A percentile compares a stretch with the other conserved stretches of the same genome.
Conservation (phyloP, 2,113 vertebrate genomes). For the Lepisosteus osseus region DNA sequence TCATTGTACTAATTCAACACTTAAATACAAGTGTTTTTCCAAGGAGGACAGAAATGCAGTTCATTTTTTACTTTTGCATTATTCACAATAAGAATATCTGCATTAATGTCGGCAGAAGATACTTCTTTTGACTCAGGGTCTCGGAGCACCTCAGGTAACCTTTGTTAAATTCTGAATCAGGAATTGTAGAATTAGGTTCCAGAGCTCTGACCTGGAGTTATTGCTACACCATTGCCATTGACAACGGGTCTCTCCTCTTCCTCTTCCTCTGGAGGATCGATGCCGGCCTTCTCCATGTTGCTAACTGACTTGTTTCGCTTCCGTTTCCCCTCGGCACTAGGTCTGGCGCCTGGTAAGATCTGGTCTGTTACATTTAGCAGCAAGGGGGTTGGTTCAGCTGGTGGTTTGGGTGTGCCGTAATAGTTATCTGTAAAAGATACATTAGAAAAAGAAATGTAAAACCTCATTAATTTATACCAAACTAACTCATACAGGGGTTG, state of each 20-base stretch:
- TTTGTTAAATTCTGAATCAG: not conserved
- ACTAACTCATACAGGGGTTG: too few species aligned
- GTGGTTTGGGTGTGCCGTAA: constrained; percentile 96
- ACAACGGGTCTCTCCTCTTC: constrained; percentile 89
- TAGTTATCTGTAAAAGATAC: constrained; percentile 81
- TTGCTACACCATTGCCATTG: constrained; percentile 83
- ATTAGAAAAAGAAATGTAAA: constrained; percentile 18
- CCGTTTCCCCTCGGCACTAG: constrained; percentile 90
- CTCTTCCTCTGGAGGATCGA: constrained; percentile 90
- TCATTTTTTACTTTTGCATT: too few species aligned
- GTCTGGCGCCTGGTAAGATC: constrained; percentile 88
- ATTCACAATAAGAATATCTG: too few species aligned
- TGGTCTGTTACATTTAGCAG: constrained; percentile 94
- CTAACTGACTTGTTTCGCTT: constrained; percentile 96
- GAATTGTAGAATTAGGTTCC: not conserved
- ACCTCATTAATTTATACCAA: not conserved
- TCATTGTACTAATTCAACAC: too few species aligned
- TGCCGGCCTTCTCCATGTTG: constrained; percentile 95
- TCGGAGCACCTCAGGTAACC: not conserved
- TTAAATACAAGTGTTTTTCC: too few species aligned
- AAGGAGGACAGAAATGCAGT: too few species aligned
- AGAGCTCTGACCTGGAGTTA: constrained; percentile 83
- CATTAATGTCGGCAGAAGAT: constrained; percentile 14
- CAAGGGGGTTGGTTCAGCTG: constrained; percentile 84
- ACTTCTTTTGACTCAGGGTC: constrained; percentile 20